These are phyloP conservation scores for Lordiphosa stackelbergi DNA, from an alignment of 1,140 invertebrate genomes.

Conservation along the genomic window DNA sequence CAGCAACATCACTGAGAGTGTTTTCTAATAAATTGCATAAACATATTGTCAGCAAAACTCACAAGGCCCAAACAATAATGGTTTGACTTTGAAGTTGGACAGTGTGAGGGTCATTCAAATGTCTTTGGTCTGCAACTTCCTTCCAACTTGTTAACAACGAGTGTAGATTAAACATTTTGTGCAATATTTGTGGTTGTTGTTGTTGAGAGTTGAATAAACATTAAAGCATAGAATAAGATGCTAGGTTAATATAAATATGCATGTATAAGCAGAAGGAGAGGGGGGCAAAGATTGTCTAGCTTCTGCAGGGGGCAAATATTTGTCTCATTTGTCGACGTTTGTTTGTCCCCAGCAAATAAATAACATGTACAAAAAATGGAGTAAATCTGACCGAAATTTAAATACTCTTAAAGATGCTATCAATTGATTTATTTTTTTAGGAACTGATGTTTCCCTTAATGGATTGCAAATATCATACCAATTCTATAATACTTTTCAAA, in stretches of 20 bases:
- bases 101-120: constrained; percentile 58
- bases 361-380: constrained; percentile 29
- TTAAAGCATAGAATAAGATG: constrained; percentile 38
- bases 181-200: constrained; percentile 57
- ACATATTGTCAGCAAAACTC: constrained; percentile 31
- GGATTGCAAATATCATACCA: too few species aligned
- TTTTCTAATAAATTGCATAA: constrained; percentile 45
- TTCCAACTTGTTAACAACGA: constrained; percentile 16
- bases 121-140: constrained; percentile 17
- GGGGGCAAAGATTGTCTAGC: constrained; percentile 8
- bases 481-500: too few species aligned
- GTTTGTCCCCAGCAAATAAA: constrained; percentile 62
- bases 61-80: constrained; percentile 55
- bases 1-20: constrained; percentile 9
- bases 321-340: constrained; percentile 37
- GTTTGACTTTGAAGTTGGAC: constrained; percentile 68
- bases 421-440: too few species aligned
- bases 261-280: constrained; percentile 17
- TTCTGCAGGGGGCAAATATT: constrained; percentile 43
- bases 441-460: too few species aligned
- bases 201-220: constrained; percentile 55
- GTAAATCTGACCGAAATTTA: background rate
- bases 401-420: too few species aligned
- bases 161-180: constrained; percentile 61
- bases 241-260: constrained; percentile 33